Evolutionary conservation across 2,797 vertebrate genomes (phyloP).

Genomic region (Euthynnus affinis): DNA sequence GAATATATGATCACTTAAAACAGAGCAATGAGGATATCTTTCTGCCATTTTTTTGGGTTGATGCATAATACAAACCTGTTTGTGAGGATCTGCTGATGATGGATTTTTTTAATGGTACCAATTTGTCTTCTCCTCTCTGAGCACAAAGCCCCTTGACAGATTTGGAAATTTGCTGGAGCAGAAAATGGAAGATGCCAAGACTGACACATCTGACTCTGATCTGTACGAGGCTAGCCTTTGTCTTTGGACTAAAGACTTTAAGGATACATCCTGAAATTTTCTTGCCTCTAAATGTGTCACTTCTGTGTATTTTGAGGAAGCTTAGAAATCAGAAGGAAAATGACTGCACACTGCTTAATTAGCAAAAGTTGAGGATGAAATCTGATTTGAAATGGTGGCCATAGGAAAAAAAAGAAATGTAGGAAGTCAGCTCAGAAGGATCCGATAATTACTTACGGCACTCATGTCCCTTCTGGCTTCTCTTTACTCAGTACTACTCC

Average conservation of each 20-base stretch:
- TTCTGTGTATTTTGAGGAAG: conserved; percentile 30
- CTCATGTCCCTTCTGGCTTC: conserved; percentile 56
- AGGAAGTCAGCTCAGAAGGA: conserved; percentile 45
- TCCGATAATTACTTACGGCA: conserved; percentile 64
- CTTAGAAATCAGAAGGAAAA: background rate
- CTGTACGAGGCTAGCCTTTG: background rate
- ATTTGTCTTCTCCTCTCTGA: conserved; percentile 48
- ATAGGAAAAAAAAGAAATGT: conserved; percentile 46
- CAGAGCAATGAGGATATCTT: background rate
- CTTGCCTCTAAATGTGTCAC: background rate
- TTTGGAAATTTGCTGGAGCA: conserved; percentile 50
- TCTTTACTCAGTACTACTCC: conserved; percentile 59
- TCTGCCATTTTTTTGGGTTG: background rate
- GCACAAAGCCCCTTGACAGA: conserved; percentile 24
- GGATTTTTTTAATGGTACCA: conserved; percentile 56
- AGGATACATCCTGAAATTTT: background rate
- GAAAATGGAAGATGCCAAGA: conserved; percentile 50
- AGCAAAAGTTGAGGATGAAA: conserved; percentile 21
- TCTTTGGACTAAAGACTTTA: background rate
- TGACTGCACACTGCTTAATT: conserved; percentile 39
- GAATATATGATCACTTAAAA: background rate
- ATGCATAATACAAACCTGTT: conserved; percentile 11
- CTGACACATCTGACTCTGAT: conserved; percentile 35
- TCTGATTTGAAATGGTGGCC: conserved; percentile 40
- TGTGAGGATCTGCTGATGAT: conserved; percentile 55